phyloP scores from a whole-genome alignment of 2,113 vertebrate genomes.

The Pleuronectes platessa region DNA sequence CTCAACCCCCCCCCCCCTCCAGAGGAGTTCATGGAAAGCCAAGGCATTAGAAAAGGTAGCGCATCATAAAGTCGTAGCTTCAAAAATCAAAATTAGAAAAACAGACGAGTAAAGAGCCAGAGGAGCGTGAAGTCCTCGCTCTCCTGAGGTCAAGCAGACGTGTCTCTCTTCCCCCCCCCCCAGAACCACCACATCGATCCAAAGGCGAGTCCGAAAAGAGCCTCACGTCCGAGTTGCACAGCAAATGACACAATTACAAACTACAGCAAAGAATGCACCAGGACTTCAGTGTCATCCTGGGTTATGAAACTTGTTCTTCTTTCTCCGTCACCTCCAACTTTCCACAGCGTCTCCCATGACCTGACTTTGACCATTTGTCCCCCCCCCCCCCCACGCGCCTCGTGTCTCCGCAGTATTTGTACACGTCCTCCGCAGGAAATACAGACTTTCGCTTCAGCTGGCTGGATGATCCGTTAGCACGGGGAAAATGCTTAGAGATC shows the following conservation, averaged over 20 bases:
- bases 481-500: conserved; percentile 36
- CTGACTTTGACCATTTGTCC: conserved; percentile 18
- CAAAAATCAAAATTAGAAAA: conserved; percentile 21
- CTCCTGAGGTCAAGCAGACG: conserved; percentile 3
- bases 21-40: conserved; percentile 50
- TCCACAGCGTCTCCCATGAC: conserved; percentile 34
- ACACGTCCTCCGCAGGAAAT: conserved; percentile 48
- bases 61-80: conserved; percentile 44
- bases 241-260: conserved; percentile 44
- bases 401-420: conserved; percentile 37
- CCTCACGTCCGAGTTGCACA: conserved; percentile 48
- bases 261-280: conserved; percentile 37
- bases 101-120: conserved; percentile 52
- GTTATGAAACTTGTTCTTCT: conserved; percentile 23
- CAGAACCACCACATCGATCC: conserved; percentile 17
- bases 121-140: conserved; percentile 29
- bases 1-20: background rate
- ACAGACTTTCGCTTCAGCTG: conserved; percentile 72
- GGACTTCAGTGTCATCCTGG: conserved; percentile 25
- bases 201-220: conserved; percentile 37
- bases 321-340: background rate
- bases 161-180: no score
- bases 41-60: conserved; percentile 64
- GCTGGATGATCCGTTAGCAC: conserved; percentile 47
- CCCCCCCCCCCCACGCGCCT: conserved; percentile 19